Base-by-base conservation (phyloP, 2,113 vertebrate species). In the Dissostichus mawsoni region DNA sequence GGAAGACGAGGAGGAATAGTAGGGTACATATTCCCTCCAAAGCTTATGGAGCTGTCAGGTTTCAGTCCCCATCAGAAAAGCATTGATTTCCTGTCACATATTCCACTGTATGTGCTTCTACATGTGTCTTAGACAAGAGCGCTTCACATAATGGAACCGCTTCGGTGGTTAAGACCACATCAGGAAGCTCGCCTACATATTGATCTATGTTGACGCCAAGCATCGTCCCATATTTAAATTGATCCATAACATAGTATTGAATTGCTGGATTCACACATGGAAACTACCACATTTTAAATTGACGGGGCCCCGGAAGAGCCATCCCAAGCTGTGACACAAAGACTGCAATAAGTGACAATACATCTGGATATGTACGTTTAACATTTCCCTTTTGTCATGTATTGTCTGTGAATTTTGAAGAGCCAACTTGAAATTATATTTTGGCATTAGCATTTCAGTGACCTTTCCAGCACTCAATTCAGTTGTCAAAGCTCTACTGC, bases 41-140 rank as follows among this genome's bases (percentile, higher is more conserved):
- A 89, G 88, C 87, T 90, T 90, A 92, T 90, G 87, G 92, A 92
- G 93, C 91, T 88, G 91, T 91, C 93, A 89, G 87, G 70, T 89
- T 91, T 89, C 86, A 83, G 73, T 87, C 61, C 17, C 76, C 61
- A 82, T 91, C 82, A 65, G 53, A 75, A 29, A 68, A 3, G 23
- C 83, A 93, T 88, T 89, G 93, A 93, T 92, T 92, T 89, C 69
- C 88, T 69, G 89, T 89, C 92, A 90, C 82, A 84, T 51, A 63
- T 85, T 69, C 5, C 16, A 61, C 81, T 58, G 59, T 47, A 57
- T 61, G 74, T 47, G 77, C 79, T 81, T 79, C 81, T 78, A 81
- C 73, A 65, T 76, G 58, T 9, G 16, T 59, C 74, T 76, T 74
- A 83, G 62, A 88, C 83, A 68, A 45, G 47, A 51, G 65, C 0